Conservation (phyloP, 2,797 vertebrate species). For the Platyrinchus mystaceus region DNA sequence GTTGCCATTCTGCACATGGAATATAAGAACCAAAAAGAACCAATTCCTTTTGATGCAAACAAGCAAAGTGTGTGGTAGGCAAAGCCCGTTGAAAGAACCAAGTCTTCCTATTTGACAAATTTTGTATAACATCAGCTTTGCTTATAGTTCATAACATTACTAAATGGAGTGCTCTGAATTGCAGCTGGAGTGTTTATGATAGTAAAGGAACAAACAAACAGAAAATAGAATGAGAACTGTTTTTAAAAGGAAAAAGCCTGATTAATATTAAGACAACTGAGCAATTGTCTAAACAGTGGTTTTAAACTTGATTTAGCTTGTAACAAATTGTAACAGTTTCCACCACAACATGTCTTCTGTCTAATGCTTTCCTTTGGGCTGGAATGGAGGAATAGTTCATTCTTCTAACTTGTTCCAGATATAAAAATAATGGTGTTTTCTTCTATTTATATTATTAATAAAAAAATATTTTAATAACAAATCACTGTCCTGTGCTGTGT, state of each 20-base stretch:
- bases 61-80: background rate
- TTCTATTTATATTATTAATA: background rate
- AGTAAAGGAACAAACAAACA: constrained; percentile 3
- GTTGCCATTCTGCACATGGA: background rate
- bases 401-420: constrained; percentile 11
- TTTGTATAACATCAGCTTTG: background rate
- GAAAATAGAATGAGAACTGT: background rate
- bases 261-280: background rate
- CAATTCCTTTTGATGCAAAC: background rate
- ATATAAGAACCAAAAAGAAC: background rate
- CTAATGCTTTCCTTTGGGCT: background rate
- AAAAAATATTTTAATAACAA: background rate
- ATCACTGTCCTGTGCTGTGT: background rate
- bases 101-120: background rate
- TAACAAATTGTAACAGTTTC: background rate
- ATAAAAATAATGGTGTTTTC: background rate
- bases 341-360: background rate
- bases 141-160: background rate
- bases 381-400: background rate
- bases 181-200: background rate
- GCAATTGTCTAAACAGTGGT: background rate
- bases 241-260: background rate
- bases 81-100: background rate
- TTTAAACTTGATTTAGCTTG: constrained; percentile 44
- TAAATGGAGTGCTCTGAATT: background rate